Conservation (phyloP, 37 sponge, comb jelly and placozoan genomes). For the Beroe forskalii region DNA sequence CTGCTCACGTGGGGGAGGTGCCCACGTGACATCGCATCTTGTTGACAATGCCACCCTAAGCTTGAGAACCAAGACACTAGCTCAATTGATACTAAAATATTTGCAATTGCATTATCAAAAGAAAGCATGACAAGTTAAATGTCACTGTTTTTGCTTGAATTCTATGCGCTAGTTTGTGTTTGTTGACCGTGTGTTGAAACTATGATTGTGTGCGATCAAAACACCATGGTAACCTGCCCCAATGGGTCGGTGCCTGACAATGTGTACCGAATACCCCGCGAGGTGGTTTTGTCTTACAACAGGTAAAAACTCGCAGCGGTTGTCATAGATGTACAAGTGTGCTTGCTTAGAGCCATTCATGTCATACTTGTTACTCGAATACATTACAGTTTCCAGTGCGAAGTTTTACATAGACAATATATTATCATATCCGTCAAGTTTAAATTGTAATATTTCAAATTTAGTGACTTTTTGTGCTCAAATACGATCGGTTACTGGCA, state of each 20-base stretch:
- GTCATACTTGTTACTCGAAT: no score
- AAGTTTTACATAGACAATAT: no score
- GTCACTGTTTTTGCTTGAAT: conserved; percentile 13
- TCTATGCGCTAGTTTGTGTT: neutral
- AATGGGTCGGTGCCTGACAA: neutral
- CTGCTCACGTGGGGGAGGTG: no score
- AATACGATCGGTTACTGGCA: no score
- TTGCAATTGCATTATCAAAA: conserved; percentile 45
- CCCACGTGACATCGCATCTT: conserved; percentile 3
- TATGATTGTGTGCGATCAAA: neutral
- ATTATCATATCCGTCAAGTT: no score
- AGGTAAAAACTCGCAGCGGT: no score
- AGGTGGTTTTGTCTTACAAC: conserved; percentile 18
- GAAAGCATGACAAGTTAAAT: conserved; percentile 34
- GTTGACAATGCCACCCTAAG: conserved; percentile 50
- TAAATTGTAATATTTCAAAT: no score
- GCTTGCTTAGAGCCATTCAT: no score
- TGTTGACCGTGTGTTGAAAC: no score
- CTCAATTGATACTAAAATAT: conserved; percentile 64
- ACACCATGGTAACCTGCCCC: neutral
- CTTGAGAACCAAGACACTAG: conserved; percentile 22
- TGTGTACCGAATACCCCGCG: conserved; percentile 28
- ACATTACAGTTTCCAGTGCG: no score
- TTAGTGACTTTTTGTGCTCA: no score
- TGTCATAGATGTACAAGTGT: no score